These are phyloP conservation scores for Drosophila sechellia DNA, from an alignment of 1,140 invertebrate genomes.

Conservation along the genomic window DNA sequence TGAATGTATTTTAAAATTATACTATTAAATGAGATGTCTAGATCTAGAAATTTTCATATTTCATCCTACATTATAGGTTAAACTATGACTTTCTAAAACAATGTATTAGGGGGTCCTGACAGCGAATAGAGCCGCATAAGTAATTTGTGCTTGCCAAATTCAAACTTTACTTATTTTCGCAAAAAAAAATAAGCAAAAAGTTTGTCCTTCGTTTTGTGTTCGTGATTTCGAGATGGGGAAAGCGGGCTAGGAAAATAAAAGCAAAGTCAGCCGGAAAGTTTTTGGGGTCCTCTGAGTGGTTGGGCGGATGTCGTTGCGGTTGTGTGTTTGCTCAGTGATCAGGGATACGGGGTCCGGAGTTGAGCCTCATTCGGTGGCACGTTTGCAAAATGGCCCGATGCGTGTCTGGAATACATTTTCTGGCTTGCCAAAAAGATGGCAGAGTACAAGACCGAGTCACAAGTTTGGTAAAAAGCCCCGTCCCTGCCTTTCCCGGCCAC, in stretches of 20 bases:
- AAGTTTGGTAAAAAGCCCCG: constrained; percentile 15
- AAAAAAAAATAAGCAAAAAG: constrained; percentile 24
- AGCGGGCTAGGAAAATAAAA: constrained; percentile 38
- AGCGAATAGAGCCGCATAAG: constrained; percentile 11
- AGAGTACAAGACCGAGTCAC: constrained; percentile 30
- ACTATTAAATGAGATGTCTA: too few species aligned
- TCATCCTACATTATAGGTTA: neutral
- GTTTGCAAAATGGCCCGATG: constrained; percentile 81
- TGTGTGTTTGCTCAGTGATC: constrained; percentile 31
- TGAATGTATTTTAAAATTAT: too few species aligned
- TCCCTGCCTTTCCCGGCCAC: neutral
- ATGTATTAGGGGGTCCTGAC: neutral
- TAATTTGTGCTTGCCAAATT: constrained; percentile 75
- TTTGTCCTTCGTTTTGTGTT: constrained; percentile 40
- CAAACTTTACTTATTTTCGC: constrained; percentile 77
- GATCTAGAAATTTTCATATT: neutral
- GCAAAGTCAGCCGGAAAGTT: constrained; percentile 66
- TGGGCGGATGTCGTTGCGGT: constrained; percentile 69
- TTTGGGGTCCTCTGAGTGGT: constrained; percentile 43
- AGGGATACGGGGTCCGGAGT: neutral
- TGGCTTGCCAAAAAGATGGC: constrained; percentile 73
- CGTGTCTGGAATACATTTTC: constrained; percentile 82
- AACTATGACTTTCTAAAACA: neutral
- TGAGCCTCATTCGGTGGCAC: constrained; percentile 77
- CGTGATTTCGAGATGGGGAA: constrained; percentile 38